Evolutionary conservation across 1,140 invertebrate species (phyloP).

Genomic region (Drosophila hydei): DNA sequence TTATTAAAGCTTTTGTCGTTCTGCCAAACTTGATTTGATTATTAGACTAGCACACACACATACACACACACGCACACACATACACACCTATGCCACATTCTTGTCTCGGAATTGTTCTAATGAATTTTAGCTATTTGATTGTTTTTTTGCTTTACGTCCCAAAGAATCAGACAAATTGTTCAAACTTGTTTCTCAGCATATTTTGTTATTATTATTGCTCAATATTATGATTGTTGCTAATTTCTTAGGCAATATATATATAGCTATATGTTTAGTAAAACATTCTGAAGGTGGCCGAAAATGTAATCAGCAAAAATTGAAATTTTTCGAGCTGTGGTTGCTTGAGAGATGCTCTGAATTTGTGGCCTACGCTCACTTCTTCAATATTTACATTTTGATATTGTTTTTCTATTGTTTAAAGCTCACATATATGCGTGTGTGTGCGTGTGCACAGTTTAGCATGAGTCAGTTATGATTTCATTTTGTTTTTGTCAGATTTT

Average conservation of each 20-base stretch:
- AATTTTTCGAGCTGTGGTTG: not conserved
- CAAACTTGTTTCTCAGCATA: constrained; percentile 59
- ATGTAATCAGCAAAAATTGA: constrained; percentile 6
- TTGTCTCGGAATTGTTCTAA: constrained; percentile 76
- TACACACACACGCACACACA: not conserved
- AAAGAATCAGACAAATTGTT: constrained; percentile 69
- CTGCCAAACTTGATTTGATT: constrained; percentile 79
- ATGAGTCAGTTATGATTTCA: constrained; percentile 56
- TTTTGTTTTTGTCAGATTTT: constrained; percentile 36
- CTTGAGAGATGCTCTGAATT: constrained; percentile 29
- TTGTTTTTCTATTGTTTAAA: constrained; percentile 36
- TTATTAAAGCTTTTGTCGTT: constrained; percentile 76
- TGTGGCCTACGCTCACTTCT: constrained; percentile 30
- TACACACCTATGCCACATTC: constrained; percentile 63
- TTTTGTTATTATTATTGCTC: constrained; percentile 53
- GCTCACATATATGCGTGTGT: not conserved
- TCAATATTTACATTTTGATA: constrained; percentile 38
- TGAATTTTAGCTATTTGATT: constrained; percentile 70
- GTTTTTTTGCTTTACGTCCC: constrained; percentile 37
- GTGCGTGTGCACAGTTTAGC: not conserved
- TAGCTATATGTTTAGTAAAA: not conserved
- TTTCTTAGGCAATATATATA: constrained; percentile 17
- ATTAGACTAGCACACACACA: constrained; percentile 54
- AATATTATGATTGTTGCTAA: constrained; percentile 55
- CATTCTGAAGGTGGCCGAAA: not conserved